Percentiles rank a stretch among this genome's conserved stretches.
phyloP scores from a whole-genome alignment of 2,113 vertebrate genomes.

The Mionectes macconnelli region DNA sequence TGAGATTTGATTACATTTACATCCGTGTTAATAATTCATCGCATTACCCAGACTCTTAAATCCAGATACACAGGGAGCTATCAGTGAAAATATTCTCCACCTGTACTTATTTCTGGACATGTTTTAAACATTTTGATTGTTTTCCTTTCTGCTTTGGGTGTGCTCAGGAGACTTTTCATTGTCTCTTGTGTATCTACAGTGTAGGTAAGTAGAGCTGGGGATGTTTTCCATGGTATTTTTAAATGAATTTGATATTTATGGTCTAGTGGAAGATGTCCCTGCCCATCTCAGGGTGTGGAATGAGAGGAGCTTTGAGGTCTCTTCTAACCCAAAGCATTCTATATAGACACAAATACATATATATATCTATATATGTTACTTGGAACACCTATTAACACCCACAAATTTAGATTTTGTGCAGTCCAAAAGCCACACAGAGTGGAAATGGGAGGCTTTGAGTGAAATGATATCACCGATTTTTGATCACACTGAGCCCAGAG shows the following conservation, averaged over 20 bases:
- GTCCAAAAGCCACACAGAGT: neutral
- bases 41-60: neutral
- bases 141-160: neutral
- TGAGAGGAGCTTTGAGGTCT: neutral
- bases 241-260: neutral
- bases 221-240: neutral
- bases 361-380: neutral
- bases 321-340: neutral
- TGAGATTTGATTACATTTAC: constrained; percentile 17
- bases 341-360: neutral
- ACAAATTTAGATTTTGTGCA: neutral
- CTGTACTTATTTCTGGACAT: neutral
- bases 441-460: neutral
- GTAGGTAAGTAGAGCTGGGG: neutral
- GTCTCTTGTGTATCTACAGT: neutral
- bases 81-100: neutral
- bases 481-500: neutral
- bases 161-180: neutral
- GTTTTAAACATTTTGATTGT: neutral
- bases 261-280: neutral
- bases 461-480: neutral
- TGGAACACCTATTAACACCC: neutral
- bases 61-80: neutral
- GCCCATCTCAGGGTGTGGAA: neutral
- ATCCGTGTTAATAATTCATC: constrained; percentile 1